Evolutionary conservation across 2,888 invertebrate species (phyloP), one percentile per base, ranked within the genome.

Genomic region (Carterocephalus palaemon): DNA sequence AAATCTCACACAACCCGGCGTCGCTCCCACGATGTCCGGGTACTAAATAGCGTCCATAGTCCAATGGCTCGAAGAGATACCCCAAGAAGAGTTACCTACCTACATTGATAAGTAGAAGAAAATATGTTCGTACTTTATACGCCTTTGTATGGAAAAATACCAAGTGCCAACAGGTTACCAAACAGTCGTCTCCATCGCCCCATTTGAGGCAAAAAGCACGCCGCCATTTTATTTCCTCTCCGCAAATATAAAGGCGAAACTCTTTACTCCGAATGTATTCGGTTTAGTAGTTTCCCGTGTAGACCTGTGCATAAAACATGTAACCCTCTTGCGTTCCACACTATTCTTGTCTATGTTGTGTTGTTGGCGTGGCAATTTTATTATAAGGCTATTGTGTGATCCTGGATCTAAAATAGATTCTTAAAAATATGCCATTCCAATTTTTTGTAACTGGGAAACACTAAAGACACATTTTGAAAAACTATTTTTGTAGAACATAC

Each of bases 291-390:
- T 76, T 70, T 62, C 67, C 58, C 72, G 75, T 74, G 74, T 71
- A 40, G 32, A 79, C 66, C 68, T 75, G 72, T 65, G 67, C 67
- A 75, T 78, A 73, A 80, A 78, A 76, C 79, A 80, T 73, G 70
- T 65, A 67, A 57, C 57, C 46, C 62, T 57, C 57, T 45, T 57
- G 13, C n/a, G 15, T 33, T 33, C 22, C n/a, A n/a, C n/a, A 7
- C 33, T 4, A 13, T 33, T 33, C 20, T 22, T 33, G 12, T 12
- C 7, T 33, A 16, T 31, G 20, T 33, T 33, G 33, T 33, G 10
- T 19, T 33, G n/a, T n/a, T n/a, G n/a, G n/a, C n/a, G n/a, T n/a
- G n/a, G n/a, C n/a, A n/a, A n/a, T n/a, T n/a, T n/a, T n/a, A n/a
- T n/a, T n/a, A n/a, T n/a, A n/a, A n/a, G n/a, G n/a, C n/a, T n/a